phyloP scores from a whole-genome alignment of 2,797 vertebrate genomes.

The Phaenicophaeus curvirostris region DNA sequence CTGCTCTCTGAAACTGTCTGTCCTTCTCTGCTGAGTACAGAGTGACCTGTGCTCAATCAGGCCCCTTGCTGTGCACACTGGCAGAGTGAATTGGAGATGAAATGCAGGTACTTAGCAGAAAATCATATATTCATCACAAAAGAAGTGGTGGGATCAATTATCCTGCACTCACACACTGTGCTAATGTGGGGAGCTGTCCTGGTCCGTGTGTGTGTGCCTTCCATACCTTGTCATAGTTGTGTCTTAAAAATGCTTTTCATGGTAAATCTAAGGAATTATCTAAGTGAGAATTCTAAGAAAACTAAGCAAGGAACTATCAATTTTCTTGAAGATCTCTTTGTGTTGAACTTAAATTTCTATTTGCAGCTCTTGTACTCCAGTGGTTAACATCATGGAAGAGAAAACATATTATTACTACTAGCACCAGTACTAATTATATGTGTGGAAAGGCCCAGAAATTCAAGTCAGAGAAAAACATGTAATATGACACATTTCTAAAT shows the following conservation, averaged over 20 bases:
- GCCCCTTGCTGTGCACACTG: background rate
- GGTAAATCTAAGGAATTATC: background rate
- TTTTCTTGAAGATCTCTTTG: background rate
- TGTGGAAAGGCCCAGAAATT: background rate
- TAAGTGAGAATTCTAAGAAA: background rate
- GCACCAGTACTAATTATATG: background rate
- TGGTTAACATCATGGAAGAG: background rate
- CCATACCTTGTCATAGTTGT: background rate
- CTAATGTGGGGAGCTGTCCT: background rate
- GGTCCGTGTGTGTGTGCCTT: background rate
- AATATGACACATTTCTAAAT: background rate
- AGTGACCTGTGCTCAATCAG: background rate
- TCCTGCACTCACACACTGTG: background rate
- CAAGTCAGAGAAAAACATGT: background rate
- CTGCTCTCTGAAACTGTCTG: background rate
- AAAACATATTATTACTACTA: background rate
- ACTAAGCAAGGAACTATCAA: background rate
- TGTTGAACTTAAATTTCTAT: background rate
- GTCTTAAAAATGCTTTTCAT: background rate
- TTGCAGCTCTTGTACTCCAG: background rate
- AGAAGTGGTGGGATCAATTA: background rate
- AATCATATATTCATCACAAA: background rate
- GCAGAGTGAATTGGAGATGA: background rate
- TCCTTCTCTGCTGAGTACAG: background rate
- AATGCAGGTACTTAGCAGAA: background rate